phyloP scores from a whole-genome alignment of 2,888 invertebrate genomes.

The Synergus itoensis region DNA sequence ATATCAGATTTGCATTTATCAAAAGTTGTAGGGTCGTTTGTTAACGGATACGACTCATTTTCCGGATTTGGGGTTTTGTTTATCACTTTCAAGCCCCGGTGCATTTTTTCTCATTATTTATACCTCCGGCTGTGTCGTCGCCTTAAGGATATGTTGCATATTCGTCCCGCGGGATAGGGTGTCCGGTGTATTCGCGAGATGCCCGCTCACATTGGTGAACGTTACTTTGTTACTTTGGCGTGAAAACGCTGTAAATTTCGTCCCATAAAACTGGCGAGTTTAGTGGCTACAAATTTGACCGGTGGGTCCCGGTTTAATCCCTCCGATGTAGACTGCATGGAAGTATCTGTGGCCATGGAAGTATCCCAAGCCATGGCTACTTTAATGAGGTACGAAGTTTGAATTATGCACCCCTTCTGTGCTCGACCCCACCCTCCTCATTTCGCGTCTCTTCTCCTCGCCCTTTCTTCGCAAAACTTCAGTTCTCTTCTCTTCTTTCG shows the following conservation, averaged over 20 bases:
- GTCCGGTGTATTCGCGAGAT: constrained; percentile 36
- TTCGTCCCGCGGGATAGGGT: constrained; percentile 32
- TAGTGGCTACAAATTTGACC: constrained; percentile 76
- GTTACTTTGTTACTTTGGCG: constrained; percentile 73
- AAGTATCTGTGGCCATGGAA: constrained; percentile 54
- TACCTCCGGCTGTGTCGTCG: constrained; percentile 3
- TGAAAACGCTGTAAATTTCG: constrained; percentile 74
- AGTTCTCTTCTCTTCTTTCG: neutral
- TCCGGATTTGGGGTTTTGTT: constrained; percentile 24
- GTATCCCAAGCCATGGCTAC: constrained; percentile 63
- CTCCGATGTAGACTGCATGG: constrained; percentile 53
- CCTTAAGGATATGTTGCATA: constrained; percentile 15
- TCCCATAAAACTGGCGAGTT: constrained; percentile 72
- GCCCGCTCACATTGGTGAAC: constrained; percentile 46
- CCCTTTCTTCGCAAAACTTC: constrained; percentile 9
- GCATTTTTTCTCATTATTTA: constrained; percentile 29
- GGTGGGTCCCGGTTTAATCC: constrained; percentile 66
- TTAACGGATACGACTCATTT: constrained; percentile 30
- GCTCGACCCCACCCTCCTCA: constrained; percentile 47
- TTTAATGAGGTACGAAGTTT: constrained; percentile 75
- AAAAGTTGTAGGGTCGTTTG: constrained; percentile 6
- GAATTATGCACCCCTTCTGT: constrained; percentile 69
- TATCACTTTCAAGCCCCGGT: constrained; percentile 24
- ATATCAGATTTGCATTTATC: constrained; percentile 9
- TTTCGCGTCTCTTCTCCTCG: constrained; percentile 43